Evolutionary conservation across 2,113 vertebrate species (phyloP).

Genomic region (Chitala chitala): DNA sequence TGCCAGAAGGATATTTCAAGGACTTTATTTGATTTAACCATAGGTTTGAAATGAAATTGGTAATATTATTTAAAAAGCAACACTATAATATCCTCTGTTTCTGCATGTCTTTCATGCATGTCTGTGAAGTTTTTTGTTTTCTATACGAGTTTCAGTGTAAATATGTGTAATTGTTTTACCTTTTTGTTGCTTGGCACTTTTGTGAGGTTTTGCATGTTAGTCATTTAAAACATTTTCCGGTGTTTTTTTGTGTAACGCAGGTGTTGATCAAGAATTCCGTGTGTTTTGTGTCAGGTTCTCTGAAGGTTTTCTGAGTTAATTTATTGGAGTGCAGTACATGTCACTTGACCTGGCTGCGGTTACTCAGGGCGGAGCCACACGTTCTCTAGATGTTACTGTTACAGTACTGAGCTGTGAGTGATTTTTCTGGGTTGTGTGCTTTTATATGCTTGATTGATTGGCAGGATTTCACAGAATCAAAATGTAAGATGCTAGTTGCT

Average conservation of each 20-base stretch:
- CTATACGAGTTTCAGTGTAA: no score
- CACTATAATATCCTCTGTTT: constrained; percentile 16
- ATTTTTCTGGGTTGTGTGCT: not conserved
- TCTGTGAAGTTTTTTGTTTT: no score
- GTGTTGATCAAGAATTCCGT: not conserved
- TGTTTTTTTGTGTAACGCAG: not conserved
- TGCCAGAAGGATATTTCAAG: constrained; percentile 71
- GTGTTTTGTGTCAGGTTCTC: not conserved
- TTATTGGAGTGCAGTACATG: not conserved
- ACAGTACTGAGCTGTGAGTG: not conserved
- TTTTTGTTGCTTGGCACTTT: no score
- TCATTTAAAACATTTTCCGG: not conserved
- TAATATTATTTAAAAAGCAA: constrained; percentile 19
- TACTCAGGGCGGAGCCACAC: not conserved
- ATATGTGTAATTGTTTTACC: no score
- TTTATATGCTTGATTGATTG: not conserved
- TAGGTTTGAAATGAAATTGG: constrained; percentile 47
- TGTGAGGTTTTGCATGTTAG: no score
- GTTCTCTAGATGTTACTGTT: not conserved
- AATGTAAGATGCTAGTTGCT: constrained; percentile 2
- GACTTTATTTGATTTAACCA: constrained; percentile 70
- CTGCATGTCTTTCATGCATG: no score
- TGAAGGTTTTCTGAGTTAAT: not conserved
- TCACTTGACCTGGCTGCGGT: not conserved
- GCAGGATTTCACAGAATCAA: constrained; percentile 8